Conservation (phyloP, 2,113 vertebrate genomes). For the Microtus montanus region DNA sequence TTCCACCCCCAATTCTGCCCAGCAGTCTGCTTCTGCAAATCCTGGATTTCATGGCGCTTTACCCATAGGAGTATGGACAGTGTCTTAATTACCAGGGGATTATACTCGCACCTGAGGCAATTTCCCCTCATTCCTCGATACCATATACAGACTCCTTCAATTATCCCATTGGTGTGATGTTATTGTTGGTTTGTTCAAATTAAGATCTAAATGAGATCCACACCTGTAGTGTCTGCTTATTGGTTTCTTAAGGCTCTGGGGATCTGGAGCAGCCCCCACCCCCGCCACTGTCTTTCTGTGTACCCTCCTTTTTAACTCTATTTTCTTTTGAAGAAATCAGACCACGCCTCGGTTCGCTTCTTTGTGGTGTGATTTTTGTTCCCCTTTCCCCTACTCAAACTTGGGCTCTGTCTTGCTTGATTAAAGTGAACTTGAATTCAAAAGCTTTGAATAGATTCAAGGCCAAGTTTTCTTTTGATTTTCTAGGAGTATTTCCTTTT, state of each 20-base stretch:
- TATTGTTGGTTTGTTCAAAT: conserved; percentile 30
- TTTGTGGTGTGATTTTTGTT: neutral
- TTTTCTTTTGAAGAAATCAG: conserved; percentile 9
- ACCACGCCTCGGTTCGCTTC: neutral
- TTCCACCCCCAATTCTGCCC: accelerated
- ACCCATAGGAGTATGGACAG: neutral
- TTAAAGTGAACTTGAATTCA: conserved; percentile 15
- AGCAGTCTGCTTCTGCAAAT: neutral
- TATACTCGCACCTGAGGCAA: conserved; percentile 20
- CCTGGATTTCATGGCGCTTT: neutral
- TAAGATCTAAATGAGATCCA: neutral
- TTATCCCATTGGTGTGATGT: neutral
- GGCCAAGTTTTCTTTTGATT: neutral
- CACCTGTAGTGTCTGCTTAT: neutral
- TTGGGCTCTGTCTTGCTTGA: neutral
- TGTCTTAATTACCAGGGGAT: neutral
- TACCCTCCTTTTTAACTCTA: neutral
- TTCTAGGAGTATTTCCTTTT: neutral
- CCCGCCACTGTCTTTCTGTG: neutral
- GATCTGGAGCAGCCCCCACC: neutral
- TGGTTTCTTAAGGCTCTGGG: conserved; percentile 22
- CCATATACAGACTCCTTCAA: neutral
- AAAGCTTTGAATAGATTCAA: conserved; percentile 11
- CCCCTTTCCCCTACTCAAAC: neutral
- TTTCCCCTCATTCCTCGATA: neutral